Evolutionary conservation across 2,113 vertebrate species (phyloP).

Genomic region (Bolborhynchus lineola): DNA sequence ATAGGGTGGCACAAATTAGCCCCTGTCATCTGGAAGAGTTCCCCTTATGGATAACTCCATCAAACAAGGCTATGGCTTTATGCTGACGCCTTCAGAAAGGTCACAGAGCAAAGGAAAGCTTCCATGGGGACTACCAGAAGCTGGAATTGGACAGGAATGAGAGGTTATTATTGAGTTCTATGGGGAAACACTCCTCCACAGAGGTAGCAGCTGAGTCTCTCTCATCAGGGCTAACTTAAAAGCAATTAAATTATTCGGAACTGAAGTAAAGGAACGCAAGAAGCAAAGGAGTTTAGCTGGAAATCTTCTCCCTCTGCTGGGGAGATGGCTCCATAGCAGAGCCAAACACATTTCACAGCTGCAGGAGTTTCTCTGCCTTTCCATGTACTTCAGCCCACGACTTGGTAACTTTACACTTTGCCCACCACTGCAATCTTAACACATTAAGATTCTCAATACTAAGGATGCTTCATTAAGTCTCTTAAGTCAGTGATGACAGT

Average conservation of each 20-base stretch:
- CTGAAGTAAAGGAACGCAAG: neutral
- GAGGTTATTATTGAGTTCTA: neutral
- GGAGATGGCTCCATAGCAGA: neutral
- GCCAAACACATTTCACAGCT: neutral
- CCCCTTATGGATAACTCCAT: neutral
- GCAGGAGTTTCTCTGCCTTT: neutral
- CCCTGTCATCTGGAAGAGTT: neutral
- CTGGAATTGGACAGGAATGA: neutral
- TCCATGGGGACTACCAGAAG: neutral
- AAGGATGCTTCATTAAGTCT: neutral
- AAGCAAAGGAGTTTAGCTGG: neutral
- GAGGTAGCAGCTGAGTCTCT: neutral
- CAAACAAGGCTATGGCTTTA: accelerated
- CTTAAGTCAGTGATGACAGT: neutral
- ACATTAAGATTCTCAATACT: neutral
- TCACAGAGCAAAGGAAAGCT: neutral
- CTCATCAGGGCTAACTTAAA: neutral
- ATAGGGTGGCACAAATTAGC: neutral
- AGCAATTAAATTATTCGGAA: neutral
- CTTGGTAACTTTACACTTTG: neutral
- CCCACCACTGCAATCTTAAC: neutral
- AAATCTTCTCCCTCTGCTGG: slow-evolving; percentile 49
- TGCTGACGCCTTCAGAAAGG: neutral
- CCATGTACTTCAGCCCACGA: neutral
- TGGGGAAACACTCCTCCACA: neutral